Evolutionary conservation across 2,113 vertebrate species (phyloP), one percentile per base, ranked within the genome.

Genomic region (Takifugu bimaculatus): DNA sequence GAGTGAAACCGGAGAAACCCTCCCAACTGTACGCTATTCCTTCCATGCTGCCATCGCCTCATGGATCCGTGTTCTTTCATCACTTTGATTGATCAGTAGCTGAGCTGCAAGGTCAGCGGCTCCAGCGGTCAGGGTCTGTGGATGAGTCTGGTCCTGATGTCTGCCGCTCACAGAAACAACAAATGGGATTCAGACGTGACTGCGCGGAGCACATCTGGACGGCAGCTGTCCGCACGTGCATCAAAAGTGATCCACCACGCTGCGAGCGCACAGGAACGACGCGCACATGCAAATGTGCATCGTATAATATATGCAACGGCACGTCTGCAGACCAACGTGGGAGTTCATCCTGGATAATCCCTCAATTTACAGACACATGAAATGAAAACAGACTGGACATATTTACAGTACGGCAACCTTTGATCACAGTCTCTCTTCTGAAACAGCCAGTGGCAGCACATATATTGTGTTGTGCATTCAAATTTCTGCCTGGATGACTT

Each of bases 111-210:
- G 87, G 80, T 82, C 80, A 63, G 50, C 0, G 12, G 55, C 73
- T 75, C 60, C 68, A 35, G 51, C 55, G 82, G 76, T 84, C 77
- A 75, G 72, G 20, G 15, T 26, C 27, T 71, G 39, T 78, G 76
- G 71, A 77, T 63, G 63, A 63, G 68, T 63, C 54, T 2, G 48
- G 62, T 69, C 61, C 68, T 62, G 68, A 66, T 75, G 79, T 79
- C 80, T 62, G 48, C 73, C 63, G 59, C 77, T 72, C 80, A 72
- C 71, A 78, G 81, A 86, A 77, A 82, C 82, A 83, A 87, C 74
- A 83, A 83, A 87, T 85, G 80, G 68, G 75, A 77, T 72, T 80
- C 74, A 78, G 83, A 81, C 82, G 75, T 85, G 85, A 84, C 69
- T 77, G 55, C 45, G 60, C 26, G 13, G 51, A 43, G 25, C 29